A percentile compares a stretch with the other conserved stretches of the same genome.
phyloP scores from a whole-genome alignment of 2,797 vertebrate species.

The Liparis tanakae region DNA sequence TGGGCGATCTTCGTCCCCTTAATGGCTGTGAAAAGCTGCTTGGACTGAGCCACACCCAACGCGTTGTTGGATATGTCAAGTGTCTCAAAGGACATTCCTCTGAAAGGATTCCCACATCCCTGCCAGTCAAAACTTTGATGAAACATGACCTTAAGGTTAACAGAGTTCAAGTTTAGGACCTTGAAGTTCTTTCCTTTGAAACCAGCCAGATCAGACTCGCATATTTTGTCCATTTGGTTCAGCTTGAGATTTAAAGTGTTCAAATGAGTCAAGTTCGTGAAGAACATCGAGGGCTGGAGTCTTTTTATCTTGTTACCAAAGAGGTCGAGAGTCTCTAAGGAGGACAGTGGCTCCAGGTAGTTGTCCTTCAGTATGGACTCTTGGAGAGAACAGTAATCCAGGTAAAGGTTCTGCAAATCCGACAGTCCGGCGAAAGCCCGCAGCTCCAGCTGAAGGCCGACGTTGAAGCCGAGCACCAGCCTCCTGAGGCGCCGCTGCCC shows the following conservation, averaged over 20 bases:
- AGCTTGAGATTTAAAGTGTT: slow-evolving; percentile 73
- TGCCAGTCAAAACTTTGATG: slow-evolving; percentile 59
- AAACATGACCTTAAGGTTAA: slow-evolving; percentile 30
- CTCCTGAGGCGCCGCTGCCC: slow-evolving; percentile 75
- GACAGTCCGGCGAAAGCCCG: slow-evolving; percentile 82
- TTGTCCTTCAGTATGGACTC: slow-evolving; percentile 76
- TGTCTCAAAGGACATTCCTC: slow-evolving; percentile 72
- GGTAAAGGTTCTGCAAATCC: slow-evolving; percentile 68
- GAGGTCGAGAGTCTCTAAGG: slow-evolving; percentile 81
- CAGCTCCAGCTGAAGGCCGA: slow-evolving; percentile 70
- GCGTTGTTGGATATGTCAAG: slow-evolving; percentile 79
- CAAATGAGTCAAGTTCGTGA: slow-evolving; percentile 80
- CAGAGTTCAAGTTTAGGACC: slow-evolving; percentile 71
- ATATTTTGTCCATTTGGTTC: slow-evolving; percentile 79
- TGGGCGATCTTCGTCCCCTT: slow-evolving; percentile 79
- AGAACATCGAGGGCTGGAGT: slow-evolving; percentile 81
- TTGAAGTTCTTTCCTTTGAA: slow-evolving; percentile 81
- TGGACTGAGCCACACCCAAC: slow-evolving; percentile 54
- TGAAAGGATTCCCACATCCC: slow-evolving; percentile 85
- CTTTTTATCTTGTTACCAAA: slow-evolving; percentile 77
- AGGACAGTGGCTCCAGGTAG: slow-evolving; percentile 83
- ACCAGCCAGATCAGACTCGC: slow-evolving; percentile 79
- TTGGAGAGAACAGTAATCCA: slow-evolving; percentile 76
- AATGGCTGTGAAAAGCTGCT: slow-evolving; percentile 78
- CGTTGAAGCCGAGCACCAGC: slow-evolving; percentile 78